phyloP scores from a whole-genome alignment of 2,113 vertebrate genomes.

The Pagrus major region DNA sequence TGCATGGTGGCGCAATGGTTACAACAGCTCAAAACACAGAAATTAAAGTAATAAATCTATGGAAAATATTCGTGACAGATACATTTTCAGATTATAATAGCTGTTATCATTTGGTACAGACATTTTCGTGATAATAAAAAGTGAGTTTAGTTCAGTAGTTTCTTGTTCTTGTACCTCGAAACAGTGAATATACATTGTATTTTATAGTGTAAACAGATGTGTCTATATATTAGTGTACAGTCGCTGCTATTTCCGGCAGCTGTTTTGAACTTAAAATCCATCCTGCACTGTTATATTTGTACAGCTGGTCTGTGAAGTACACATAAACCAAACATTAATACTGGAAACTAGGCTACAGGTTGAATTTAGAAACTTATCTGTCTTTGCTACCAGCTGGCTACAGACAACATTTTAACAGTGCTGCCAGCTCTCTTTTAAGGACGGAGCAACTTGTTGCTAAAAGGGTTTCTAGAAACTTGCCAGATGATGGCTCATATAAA shows the following conservation, averaged over 20 bases:
- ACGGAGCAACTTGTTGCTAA: constrained; percentile 30
- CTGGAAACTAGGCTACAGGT: constrained; percentile 5
- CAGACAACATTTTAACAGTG: constrained; percentile 11
- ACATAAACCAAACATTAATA: constrained; percentile 25
- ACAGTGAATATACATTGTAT: neutral
- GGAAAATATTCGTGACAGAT: constrained; percentile 6
- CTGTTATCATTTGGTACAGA: neutral
- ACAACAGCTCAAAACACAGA: constrained; percentile 21
- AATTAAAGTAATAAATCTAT: neutral
- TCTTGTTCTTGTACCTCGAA: neutral
- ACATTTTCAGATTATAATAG: neutral
- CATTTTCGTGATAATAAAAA: neutral
- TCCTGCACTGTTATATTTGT: constrained; percentile 5
- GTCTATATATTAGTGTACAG: neutral
- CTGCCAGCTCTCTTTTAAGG: constrained; percentile 38
- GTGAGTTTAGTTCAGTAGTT: neutral
- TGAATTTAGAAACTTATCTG: constrained; percentile 11
- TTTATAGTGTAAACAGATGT: neutral
- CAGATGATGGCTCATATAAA: constrained; percentile 40
- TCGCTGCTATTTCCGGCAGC: constrained; percentile 21
- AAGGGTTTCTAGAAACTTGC: constrained; percentile 17
- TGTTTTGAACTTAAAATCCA: constrained; percentile 15
- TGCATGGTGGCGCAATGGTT: neutral
- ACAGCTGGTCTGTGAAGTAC: neutral
- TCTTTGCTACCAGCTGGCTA: neutral